Evolutionary conservation across 1,140 invertebrate species (phyloP).

Genomic region (Drosophila subobscura): DNA sequence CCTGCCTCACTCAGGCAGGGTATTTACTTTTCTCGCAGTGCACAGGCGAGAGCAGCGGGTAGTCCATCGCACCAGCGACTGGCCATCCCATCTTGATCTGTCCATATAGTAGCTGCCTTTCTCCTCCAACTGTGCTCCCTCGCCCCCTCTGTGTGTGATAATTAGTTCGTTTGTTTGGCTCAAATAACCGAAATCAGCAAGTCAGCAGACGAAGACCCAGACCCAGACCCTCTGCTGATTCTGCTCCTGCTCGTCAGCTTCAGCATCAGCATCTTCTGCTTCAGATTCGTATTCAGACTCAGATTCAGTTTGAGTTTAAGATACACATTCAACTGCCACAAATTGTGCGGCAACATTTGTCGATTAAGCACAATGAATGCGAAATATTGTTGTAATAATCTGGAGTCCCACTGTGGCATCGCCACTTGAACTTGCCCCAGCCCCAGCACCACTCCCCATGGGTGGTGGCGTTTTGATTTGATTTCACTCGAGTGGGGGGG

Average conservation of each 20-base stretch:
- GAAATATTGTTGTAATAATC: slow-evolving; percentile 77
- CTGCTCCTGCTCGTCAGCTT: slow-evolving; percentile 43
- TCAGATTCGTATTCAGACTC: slow-evolving; percentile 21
- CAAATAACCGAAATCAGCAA: slow-evolving; percentile 62
- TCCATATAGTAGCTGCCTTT: neutral
- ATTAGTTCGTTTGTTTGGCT: slow-evolving; percentile 80
- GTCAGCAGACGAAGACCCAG: slow-evolving; percentile 44
- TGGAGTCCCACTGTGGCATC: slow-evolving; percentile 55
- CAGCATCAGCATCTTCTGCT: slow-evolving; percentile 31
- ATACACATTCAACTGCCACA: slow-evolving; percentile 42
- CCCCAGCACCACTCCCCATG: slow-evolving; percentile 20
- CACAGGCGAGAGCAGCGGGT: slow-evolving; percentile 41
- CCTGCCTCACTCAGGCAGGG: no score
- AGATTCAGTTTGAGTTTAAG: slow-evolving; percentile 1
- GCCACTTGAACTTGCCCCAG: slow-evolving; percentile 60
- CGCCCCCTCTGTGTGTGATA: slow-evolving; percentile 54
- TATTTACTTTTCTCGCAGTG: neutral
- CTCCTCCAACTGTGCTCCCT: neutral
- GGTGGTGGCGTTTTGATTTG: slow-evolving; percentile 61
- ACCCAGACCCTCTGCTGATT: slow-evolving; percentile 55
- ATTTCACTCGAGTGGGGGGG: slow-evolving; percentile 31
- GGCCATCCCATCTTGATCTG: slow-evolving; percentile 41
- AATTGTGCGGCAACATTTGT: slow-evolving; percentile 72
- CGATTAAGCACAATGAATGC: slow-evolving; percentile 78
- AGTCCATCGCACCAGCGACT: slow-evolving; percentile 21